Evolutionary conservation across 2,888 invertebrate species (phyloP).

Genomic region (Meiosimyza decipiens): DNA sequence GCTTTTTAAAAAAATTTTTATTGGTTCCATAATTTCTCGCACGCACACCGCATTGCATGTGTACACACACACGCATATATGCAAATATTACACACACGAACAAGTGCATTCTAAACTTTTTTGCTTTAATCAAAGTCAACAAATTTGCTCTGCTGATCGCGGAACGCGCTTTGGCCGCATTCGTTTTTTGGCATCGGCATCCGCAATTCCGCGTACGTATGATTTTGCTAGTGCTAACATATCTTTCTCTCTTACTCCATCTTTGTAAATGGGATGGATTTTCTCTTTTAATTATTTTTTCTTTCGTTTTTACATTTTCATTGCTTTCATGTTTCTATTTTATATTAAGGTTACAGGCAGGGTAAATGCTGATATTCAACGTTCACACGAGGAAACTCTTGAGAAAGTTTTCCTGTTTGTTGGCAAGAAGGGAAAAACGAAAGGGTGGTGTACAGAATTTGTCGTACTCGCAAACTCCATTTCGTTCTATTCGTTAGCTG

Average conservation of each 20-base stretch:
- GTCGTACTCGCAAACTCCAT: too few species aligned
- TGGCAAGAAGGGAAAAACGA: too few species aligned
- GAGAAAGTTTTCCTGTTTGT: too few species aligned
- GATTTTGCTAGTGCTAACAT: slow-evolving; percentile 41
- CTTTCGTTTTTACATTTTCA: not conserved
- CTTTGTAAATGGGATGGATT: too few species aligned
- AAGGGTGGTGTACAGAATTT: too few species aligned
- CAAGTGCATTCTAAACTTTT: slow-evolving; percentile 22
- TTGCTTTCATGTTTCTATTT: too few species aligned
- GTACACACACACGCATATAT: not conserved
- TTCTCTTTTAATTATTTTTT: not conserved
- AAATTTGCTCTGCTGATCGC: slow-evolving; percentile 22
- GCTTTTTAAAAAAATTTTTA: slow-evolving; percentile 12
- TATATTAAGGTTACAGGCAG: too few species aligned
- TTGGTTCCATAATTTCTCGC: not conserved
- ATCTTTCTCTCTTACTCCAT: too few species aligned
- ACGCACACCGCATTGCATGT: slow-evolving; percentile 2
- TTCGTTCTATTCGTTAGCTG: too few species aligned
- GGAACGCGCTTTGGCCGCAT: slow-evolving; percentile 12
- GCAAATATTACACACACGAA: not conserved
- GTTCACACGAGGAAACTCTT: too few species aligned
- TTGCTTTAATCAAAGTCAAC: slow-evolving; percentile 27
- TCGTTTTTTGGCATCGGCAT: slow-evolving; percentile 19
- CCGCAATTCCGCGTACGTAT: slow-evolving; percentile 40
- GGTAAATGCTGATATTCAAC: too few species aligned